phyloP scores from a whole-genome alignment of 2,888 invertebrate species.

The Agrotis exclamationis region DNA sequence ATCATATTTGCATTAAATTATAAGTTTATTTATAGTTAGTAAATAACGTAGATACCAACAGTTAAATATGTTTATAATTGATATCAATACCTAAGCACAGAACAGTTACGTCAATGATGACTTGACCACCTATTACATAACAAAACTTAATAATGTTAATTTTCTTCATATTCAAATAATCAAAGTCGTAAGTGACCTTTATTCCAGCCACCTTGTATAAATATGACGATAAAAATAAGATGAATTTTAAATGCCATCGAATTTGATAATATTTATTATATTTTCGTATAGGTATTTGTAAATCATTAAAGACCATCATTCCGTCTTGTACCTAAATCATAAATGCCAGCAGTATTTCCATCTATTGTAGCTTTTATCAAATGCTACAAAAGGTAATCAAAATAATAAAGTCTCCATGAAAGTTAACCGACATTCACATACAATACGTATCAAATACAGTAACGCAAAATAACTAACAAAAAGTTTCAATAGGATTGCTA shows the following conservation, averaged over 20 bases:
- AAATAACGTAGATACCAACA: too few relatives aligned
- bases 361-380: neutral
- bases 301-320: neutral
- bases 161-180: slow-evolving; percentile 11
- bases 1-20: too few relatives aligned
- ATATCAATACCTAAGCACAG: neutral
- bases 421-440: neutral
- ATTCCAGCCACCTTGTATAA: neutral
- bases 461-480: neutral
- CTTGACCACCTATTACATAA: neutral
- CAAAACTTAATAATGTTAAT: slow-evolving; percentile 1
- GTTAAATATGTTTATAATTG: too few relatives aligned
- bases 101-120: neutral
- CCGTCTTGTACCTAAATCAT: too few relatives aligned
- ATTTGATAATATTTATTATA: neutral
- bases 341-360: neutral
- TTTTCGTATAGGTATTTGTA: neutral
- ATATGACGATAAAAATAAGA: slow-evolving; percentile 2
- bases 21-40: too few relatives aligned
- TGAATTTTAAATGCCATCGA: slow-evolving; percentile 7
- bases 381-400: neutral
- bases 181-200: slow-evolving; percentile 30
- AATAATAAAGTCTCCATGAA: neutral
- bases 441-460: slow-evolving; percentile 3
- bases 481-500: slow-evolving; percentile 44